phyloP scores from a whole-genome alignment of 35 echinoderm and acorn worm species.

The Anneissia japonica region DNA sequence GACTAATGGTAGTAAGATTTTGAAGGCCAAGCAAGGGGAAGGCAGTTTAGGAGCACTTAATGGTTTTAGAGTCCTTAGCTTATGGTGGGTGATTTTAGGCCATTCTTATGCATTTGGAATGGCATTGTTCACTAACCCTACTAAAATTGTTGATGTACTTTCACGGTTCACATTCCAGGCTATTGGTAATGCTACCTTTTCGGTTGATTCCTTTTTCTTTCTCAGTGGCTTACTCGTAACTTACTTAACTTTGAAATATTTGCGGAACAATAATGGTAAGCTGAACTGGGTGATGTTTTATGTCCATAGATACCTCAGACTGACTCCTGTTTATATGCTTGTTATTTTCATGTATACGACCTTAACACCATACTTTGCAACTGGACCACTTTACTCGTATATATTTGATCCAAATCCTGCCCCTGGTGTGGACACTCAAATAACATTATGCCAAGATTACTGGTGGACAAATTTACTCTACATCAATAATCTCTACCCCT shows the following conservation, averaged over 20 bases:
- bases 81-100: conserved; percentile 82
- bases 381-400: neutral
- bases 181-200: neutral
- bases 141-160: neutral
- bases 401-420: neutral
- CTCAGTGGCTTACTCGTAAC: conserved; percentile 29
- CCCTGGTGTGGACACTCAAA: conserved; percentile 5
- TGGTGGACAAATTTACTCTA: conserved; percentile 56
- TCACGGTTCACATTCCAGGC: neutral
- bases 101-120: conserved; percentile 7
- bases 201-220: conserved; percentile 8
- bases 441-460: conserved; percentile 18
- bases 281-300: conserved; percentile 26
- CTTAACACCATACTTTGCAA: neutral
- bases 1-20: conserved; percentile 43
- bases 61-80: conserved; percentile 82
- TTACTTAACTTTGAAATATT: conserved; percentile 13
- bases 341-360: neutral
- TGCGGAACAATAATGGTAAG: conserved; percentile 7
- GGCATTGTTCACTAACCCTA: neutral
- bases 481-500: conserved; percentile 53
- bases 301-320: conserved; percentile 33
- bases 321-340: neutral
- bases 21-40: conserved; percentile 45
- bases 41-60: conserved; percentile 54